Evolutionary conservation across 2,797 vertebrate genomes (phyloP).

Genomic region (Enoplosus armatus): DNA sequence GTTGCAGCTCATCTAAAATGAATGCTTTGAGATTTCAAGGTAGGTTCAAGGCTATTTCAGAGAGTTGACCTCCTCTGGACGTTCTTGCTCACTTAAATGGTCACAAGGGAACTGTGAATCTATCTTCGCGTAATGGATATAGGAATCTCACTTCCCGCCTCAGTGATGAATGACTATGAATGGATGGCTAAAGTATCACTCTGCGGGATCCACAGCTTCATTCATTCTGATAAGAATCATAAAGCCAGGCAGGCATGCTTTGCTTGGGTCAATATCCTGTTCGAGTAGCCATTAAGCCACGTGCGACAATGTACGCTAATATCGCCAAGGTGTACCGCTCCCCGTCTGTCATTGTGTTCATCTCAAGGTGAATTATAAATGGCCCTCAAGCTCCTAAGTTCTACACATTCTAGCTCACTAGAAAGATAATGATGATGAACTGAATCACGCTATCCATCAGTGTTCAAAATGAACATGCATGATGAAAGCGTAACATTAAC

Average conservation of each 20-base stretch:
- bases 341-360: slow-evolving; percentile 76
- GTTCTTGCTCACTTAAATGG: slow-evolving; percentile 78
- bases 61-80: slow-evolving; percentile 75
- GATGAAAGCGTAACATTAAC: slow-evolving; percentile 66
- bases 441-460: slow-evolving; percentile 75
- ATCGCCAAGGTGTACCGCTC: slow-evolving; percentile 72
- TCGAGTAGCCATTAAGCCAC: slow-evolving; percentile 76
- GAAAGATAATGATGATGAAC: slow-evolving; percentile 63
- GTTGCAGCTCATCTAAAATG: slow-evolving; percentile 47
- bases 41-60: slow-evolving; percentile 81
- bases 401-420: slow-evolving; percentile 34
- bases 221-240: slow-evolving; percentile 83
- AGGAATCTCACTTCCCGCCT: slow-evolving; percentile 78
- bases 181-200: slow-evolving; percentile 80
- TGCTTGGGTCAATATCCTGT: slow-evolving; percentile 84
- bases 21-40: slow-evolving; percentile 75
- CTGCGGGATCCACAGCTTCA: slow-evolving; percentile 69
- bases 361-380: slow-evolving; percentile 85
- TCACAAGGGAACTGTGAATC: slow-evolving; percentile 81
- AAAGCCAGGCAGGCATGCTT: slow-evolving; percentile 73
- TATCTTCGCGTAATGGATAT: slow-evolving; percentile 82
- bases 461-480: slow-evolving; percentile 61
- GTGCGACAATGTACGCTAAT: slow-evolving; percentile 78
- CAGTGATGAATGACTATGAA: slow-evolving; percentile 82
- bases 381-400: slow-evolving; percentile 55